Base-by-base conservation (phyloP, 2,888 invertebrate species). In the Apodemia mormo region DNA sequence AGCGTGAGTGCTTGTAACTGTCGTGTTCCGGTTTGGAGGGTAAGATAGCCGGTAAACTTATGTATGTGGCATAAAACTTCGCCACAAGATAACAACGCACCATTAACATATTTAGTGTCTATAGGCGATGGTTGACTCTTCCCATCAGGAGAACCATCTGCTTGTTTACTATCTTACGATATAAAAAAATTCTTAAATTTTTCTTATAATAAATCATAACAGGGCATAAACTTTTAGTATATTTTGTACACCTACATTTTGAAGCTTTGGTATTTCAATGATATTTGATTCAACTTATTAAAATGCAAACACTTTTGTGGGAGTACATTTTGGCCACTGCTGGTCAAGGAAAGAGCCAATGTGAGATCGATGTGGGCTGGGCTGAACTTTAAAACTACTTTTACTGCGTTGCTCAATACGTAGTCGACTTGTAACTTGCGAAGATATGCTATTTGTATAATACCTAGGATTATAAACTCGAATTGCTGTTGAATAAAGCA, bases 281-380 rank as follows among this genome's bases (percentile, higher is more conserved):
- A 45, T 66, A 22, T 64, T 45, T 66, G 29, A 30, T 14, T 33
- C 33, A 54, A 22, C 54, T 54, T 64, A 37, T 64, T 64, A 64
- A 37, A 64, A 64, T 67, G 70, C 69, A 14, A 54, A 58, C 67
- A 66, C 52, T 37, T 61, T 79, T 77, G 88, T 89, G 84, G 89
- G 91, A 82, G 85, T 83, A 71, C 73, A 76, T 85, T 91, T 89
- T 89, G 91, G 89, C 77, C 82, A 84, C 83, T 74, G 70, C 84
- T 90, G 92, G 92, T 88, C 92, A 91, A 88, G 81, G 81, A 74
- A 58, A 80, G 75, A 74, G 71, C 75, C 72, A 80, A 78, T 87
- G 85, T 82, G 86, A 86, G 75, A 76, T 71, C 70, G 82, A 88
- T 82, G 74, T 56, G 72, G 68, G 73, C 73, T 72, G 77, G 74